Base-by-base conservation (phyloP, 2,113 vertebrate species). In the Erythrolamprus reginae region DNA sequence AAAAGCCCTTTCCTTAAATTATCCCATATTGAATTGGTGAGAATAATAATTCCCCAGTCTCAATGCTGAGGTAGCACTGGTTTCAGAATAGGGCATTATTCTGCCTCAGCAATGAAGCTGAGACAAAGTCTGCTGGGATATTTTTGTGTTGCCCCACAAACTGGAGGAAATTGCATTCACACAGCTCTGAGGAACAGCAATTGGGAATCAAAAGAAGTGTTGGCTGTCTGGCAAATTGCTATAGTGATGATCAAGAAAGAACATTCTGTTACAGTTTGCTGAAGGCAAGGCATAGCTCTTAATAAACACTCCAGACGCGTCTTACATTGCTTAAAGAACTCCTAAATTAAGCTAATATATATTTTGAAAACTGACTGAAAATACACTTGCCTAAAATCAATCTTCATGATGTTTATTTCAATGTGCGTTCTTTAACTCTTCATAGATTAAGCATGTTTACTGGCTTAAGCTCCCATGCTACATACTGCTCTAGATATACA, bases 191-290 rank as follows among this genome's bases (percentile, higher is more conserved):
- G 33, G 70, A 77, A 77, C 33, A 77, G 17, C 33, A 9, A 15
- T 42, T 77, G 70, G 70, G 17, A 77, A 42, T 77, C 33, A 10
- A 77, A 77, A 77, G 33, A 77, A 42, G 70, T 77, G 33, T 42
- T 77, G 70, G 70, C 70, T 77, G 33, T 42, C 70, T 42, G 70
- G 70, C 33, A 77, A 77, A 77, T 77, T 77, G 92, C 52, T 91
- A 94, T 94, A 94, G 93, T 53, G 77, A 1, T 19, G 70, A 92
- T 84, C 58, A 94, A 95, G 87, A 93, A 92, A 5, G 88, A 56
- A 19, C 91, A 93, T 48, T 10, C 65, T 91, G 91, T 51, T 53
- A 47, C 92, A 88, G 24, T 1, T 94, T 94, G 70, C 93, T 65
- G 95, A 94, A 95, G 90, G 91, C 93, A n/a, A 90, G 91, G 92